Evolutionary conservation across 1,140 invertebrate genomes (phyloP).

Genomic region (Listronotus oregonensis): DNA sequence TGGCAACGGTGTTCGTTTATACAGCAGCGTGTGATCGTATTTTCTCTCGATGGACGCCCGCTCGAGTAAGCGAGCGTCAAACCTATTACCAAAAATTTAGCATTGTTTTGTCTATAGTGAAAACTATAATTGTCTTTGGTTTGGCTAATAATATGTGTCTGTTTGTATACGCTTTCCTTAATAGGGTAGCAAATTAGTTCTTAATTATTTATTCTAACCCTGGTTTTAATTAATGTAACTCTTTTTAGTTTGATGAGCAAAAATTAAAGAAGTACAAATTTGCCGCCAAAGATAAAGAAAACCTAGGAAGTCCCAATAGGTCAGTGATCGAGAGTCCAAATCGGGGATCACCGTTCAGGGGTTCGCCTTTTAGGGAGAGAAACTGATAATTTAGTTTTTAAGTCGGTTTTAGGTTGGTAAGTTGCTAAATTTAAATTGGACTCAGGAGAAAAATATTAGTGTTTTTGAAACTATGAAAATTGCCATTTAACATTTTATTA

Average conservation of each 20-base stretch:
- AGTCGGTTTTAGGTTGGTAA: slow-evolving; percentile 1
- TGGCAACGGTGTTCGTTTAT: no score
- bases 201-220: slow-evolving; percentile 10
- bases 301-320: slow-evolving; percentile 47
- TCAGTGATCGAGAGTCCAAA: slow-evolving; percentile 39
- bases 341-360: slow-evolving; percentile 32
- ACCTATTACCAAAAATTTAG: no score
- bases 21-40: no score
- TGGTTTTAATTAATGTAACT: not conserved
- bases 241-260: slow-evolving; percentile 43
- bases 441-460: no score
- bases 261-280: slow-evolving; percentile 43
- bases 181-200: slow-evolving; percentile 2
- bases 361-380: slow-evolving; percentile 49
- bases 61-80: no score
- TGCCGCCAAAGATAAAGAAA: slow-evolving; percentile 48
- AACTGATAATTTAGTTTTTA: slow-evolving; percentile 41
- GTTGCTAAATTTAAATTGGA: not conserved
- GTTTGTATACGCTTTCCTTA: no score
- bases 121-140: no score
- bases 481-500: no score
- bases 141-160: no score
- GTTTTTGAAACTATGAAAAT: no score
- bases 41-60: no score
- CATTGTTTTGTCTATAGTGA: no score